Conservation (phyloP, 2,113 vertebrate genomes). For the Pseudorhombus dupliciocellatus region DNA sequence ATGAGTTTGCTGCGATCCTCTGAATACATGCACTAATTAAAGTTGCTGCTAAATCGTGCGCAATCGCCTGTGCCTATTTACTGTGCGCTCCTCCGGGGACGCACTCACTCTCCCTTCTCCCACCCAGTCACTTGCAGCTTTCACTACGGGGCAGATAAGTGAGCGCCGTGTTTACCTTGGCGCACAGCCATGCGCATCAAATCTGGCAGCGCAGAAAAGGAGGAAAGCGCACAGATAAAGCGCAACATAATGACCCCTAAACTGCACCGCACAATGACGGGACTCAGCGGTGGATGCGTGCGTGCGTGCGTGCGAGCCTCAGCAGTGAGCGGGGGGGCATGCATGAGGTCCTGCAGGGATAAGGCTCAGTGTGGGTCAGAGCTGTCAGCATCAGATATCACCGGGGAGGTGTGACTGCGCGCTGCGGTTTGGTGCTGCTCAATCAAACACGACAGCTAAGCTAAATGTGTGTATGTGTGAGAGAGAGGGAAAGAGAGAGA, state of each 20-base stretch:
- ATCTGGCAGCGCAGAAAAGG: conserved; percentile 52
- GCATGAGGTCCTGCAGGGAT: conserved; percentile 28
- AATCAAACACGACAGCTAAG: conserved; percentile 43
- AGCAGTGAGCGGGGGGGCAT: background rate
- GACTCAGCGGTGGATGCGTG: background rate
- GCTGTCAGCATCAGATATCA: conserved; percentile 64
- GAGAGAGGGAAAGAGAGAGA: no score
- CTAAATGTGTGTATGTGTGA: conserved; percentile 3
- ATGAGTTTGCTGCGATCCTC: conserved; percentile 57
- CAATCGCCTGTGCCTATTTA: conserved; percentile 61
- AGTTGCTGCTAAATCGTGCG: conserved; percentile 68
- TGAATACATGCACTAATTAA: conserved; percentile 70
- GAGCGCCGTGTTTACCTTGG: conserved; percentile 69
- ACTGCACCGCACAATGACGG: conserved; percentile 12
- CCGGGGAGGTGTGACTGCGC: conserved; percentile 44
- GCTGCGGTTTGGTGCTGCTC: conserved; percentile 48
- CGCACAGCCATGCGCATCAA: conserved; percentile 67
- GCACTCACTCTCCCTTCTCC: conserved; percentile 13
- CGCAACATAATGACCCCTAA: conserved; percentile 51
- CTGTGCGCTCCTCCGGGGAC: conserved; percentile 51
- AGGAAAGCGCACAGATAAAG: conserved; percentile 64
- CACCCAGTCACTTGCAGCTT: conserved; percentile 50
- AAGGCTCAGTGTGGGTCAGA: conserved; percentile 44
- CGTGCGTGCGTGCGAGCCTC: background rate
- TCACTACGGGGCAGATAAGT: conserved; percentile 65